These are phyloP conservation scores for Phymatocera aterrima DNA, from an alignment of 2,888 invertebrate genomes.

Conservation along the genomic window DNA sequence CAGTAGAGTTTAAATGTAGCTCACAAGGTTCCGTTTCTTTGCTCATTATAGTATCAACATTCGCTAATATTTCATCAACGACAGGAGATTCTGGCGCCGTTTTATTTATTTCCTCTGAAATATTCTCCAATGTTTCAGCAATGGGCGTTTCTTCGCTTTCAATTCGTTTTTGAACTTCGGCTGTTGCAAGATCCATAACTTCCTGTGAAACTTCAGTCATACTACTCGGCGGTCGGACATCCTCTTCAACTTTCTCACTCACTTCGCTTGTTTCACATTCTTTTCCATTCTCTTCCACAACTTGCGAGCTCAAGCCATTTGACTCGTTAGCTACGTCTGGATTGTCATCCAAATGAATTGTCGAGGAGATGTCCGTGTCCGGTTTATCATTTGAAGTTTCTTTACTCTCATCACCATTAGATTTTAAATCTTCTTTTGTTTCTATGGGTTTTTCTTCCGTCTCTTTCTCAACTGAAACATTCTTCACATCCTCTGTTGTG, in stretches of 20 bases:
- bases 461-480: neutral
- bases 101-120: slow-evolving; percentile 60
- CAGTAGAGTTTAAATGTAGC: neutral
- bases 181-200: slow-evolving; percentile 59
- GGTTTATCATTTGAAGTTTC: neutral
- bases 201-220: slow-evolving; percentile 52
- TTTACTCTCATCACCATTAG: neutral
- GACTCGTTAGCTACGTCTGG: neutral
- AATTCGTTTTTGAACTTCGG: slow-evolving; percentile 55
- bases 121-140: slow-evolving; percentile 59
- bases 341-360: neutral
- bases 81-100: slow-evolving; percentile 53
- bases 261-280: neutral
- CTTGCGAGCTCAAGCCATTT: neutral
- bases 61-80: neutral
- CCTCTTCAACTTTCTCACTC: slow-evolving; percentile 10
- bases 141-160: slow-evolving; percentile 28
- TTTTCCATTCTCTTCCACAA: neutral
- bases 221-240: neutral
- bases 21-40: neutral
- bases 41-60: neutral
- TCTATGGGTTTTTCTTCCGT: slow-evolving; percentile 38
- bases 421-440: neutral
- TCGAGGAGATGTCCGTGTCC: neutral
- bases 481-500: neutral